phyloP scores from a whole-genome alignment of 2,797 vertebrate species.

The Pseudochirops cupreus region DNA sequence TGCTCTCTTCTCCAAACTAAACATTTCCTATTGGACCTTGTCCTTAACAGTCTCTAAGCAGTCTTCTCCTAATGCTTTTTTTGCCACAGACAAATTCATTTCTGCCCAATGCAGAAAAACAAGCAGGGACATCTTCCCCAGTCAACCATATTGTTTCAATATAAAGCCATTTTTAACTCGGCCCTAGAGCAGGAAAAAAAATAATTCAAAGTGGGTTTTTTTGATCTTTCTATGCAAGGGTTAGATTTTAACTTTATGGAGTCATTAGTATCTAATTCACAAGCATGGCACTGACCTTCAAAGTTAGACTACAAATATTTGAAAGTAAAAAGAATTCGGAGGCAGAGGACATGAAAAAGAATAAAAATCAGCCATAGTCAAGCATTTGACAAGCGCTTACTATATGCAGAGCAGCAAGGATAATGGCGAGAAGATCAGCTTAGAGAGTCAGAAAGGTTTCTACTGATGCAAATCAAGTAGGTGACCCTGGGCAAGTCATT shows the following conservation, averaged over 20 bases:
- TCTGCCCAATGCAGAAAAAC: background rate
- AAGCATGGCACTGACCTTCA: background rate
- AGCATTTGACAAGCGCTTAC: background rate
- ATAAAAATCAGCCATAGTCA: background rate
- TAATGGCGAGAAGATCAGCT: background rate
- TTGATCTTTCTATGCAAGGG: background rate
- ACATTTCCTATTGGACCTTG: background rate
- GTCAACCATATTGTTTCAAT: background rate
- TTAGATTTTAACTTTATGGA: slow-evolving; percentile 1
- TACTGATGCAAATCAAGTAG: background rate
- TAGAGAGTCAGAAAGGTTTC: background rate
- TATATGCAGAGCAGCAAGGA: background rate
- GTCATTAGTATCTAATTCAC: slow-evolving; percentile 5
- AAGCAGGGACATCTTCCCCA: background rate
- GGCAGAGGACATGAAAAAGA: background rate
- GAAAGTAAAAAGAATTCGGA: background rate
- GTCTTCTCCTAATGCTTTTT: background rate
- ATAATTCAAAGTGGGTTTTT: background rate
- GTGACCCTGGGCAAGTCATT: background rate
- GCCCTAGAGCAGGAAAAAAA: background rate
- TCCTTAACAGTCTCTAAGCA: background rate
- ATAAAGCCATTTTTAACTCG: background rate
- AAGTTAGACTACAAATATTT: background rate
- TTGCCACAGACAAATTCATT: background rate
- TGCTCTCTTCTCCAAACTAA: background rate